Base-by-base conservation (phyloP, 2,113 vertebrate species). In the Empidonax alnorum region DNA sequence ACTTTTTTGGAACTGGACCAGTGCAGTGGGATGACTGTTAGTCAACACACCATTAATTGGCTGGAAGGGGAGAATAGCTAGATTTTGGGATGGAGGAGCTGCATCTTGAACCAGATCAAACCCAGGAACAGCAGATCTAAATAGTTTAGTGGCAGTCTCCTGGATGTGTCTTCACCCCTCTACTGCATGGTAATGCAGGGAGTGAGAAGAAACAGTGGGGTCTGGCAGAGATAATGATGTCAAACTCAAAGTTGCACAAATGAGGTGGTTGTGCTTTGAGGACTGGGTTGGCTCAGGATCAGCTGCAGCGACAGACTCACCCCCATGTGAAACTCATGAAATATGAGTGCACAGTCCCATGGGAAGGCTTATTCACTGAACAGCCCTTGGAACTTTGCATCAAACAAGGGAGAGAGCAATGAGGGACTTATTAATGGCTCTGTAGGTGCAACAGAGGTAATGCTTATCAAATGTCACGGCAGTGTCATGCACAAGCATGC, bases 171-270 rank as follows among this genome's bases (percentile, higher is more conserved):
- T 86, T 58, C 24, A 61, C 24, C 21, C 13, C 12, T 58, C 25
- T 44, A 41, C n/a, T 6, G 17, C 3, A 10, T 10, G 8, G 16
- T 33, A 52, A n/a, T 19, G 44, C 41, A 50, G 24, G 8, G 33
- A 79, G 13, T 3, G 21, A 61, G 84, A 74, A 71, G 56, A 83
- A 90, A 44, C 19, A 50, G 27, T 6, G 46, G 15, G 14, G 14
- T 63, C 33, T 89, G 72, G 67, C 53, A 56, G 59, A 84, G 46
- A 33, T 9, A 24, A 75, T 6, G 24, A 76, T 58, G 35, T 72
- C 52, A 68, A n/a, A 41, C 7, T 37, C 1, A 3, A 16, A 1
- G 1, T 9, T 14, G 39, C 21, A 25, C 0, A 0, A 20, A 56
- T 0, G 0, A 1, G 3, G 9, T 28, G 30, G 35, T 20, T 59